Base-by-base conservation (phyloP, 2,888 invertebrate species). In the Fragum whitleyi region DNA sequence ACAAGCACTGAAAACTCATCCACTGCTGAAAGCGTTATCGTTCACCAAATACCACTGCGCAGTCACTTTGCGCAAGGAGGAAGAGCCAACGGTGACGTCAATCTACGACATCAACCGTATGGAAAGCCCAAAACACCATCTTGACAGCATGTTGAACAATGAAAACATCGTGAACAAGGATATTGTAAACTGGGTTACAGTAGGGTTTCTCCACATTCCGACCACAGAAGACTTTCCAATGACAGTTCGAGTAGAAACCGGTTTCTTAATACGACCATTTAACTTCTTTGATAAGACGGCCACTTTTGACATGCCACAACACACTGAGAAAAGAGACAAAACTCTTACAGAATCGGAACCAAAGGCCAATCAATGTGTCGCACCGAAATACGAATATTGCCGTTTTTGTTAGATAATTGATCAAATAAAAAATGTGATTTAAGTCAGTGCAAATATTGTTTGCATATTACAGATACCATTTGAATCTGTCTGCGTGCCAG, bases 221-320 rank as follows among this genome's bases (percentile, higher is more conserved):
- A 87, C 87, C 5, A 74, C 88, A 26, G 89, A 89, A 74, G 89
- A 89, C 29, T 82, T 89, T 61, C 89, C 89, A 19, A 89, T 89
- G 86, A 89, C 89, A 16, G 77, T 83, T 5, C 70, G 83, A n/a
- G 87, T 87, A 9, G 81, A 86, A 29, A 80, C 86, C 6, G 87
- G 88, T 1, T 89, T 89, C 47, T 55, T 82, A 42, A 57, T 89
- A 16, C 83, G 81, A 59, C 89, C 89, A 0, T 89, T 87, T 68
- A 89, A 89, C 71, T 89, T 88, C 77, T 88, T 89, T 62, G 87
- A 89, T 32, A 73, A 77, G n/a, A 88, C 89, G 7, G 85, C 85
- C 2, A 74, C 83, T 1, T 89, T 87, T 72, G 89, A 89, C 55
- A 83, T 89, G 77, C 89, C 87, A 23, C 81, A 87, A 51, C 80